Percentiles rank a stretch among this genome's conserved stretches.
Evolutionary conservation across 2,888 invertebrate species (phyloP).

Genomic region (Drosophila aldrichi): DNA sequence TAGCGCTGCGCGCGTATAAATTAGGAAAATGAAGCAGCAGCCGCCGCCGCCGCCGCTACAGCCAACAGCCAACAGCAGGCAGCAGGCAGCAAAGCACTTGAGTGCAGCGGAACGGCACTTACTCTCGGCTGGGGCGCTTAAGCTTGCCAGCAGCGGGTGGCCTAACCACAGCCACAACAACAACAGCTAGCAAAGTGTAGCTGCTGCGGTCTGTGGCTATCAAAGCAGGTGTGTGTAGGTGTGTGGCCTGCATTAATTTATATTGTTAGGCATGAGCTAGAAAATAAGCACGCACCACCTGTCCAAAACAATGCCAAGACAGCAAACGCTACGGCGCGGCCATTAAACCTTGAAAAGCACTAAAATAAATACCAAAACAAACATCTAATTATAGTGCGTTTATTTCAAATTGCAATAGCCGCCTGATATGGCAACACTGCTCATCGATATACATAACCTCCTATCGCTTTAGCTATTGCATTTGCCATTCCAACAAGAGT

Average conservation of each 20-base stretch:
- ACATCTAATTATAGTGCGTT: conserved; percentile 3
- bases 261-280: conserved; percentile 75
- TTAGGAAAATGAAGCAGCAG: conserved; percentile 76
- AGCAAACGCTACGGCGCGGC: neutral
- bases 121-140: conserved; percentile 18
- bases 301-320: conserved; percentile 49
- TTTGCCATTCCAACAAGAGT: no score
- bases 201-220: conserved; percentile 63
- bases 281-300: conserved; percentile 76
- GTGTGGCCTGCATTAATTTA: conserved; percentile 69
- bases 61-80: no score
- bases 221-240: conserved; percentile 48
- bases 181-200: conserved; percentile 50
- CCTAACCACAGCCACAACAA: conserved; percentile 59
- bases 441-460: neutral
- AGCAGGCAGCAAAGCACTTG: conserved; percentile 60
- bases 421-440: conserved; percentile 14
- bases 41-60: neutral
- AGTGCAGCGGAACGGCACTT: conserved; percentile 55
- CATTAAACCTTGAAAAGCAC: conserved; percentile 34
- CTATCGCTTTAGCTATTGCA: no score
- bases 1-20: conserved; percentile 78
- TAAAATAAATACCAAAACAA: neutral
- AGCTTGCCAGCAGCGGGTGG: conserved; percentile 25
- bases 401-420: neutral